phyloP scores from a whole-genome alignment of 2,888 invertebrate species.

The Dolichomitus sp. region DNA sequence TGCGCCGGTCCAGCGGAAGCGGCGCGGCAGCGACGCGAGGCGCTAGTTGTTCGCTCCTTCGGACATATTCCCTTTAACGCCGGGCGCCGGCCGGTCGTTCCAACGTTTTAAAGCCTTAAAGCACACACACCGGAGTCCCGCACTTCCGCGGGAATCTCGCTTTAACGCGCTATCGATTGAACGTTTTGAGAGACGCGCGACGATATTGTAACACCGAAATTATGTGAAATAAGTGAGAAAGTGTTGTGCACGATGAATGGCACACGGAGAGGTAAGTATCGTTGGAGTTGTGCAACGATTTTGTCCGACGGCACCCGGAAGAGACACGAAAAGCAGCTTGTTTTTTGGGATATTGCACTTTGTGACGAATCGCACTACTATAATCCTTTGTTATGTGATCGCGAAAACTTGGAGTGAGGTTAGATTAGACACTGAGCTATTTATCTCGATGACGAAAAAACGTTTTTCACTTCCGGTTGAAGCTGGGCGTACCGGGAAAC shows the following conservation, averaged over 20 bases:
- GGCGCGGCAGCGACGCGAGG: constrained; percentile 52
- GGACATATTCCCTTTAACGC: constrained; percentile 81
- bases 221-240: neutral
- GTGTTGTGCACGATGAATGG: neutral
- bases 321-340: neutral
- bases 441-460: neutral
- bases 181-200: neutral
- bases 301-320: constrained; percentile 60
- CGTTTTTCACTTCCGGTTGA: constrained; percentile 69
- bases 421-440: neutral
- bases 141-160: constrained; percentile 31
- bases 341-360: neutral
- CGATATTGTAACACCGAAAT: neutral
- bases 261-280: neutral
- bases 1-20: constrained; percentile 58
- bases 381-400: constrained; percentile 2
- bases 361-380: neutral
- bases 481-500: constrained; percentile 55
- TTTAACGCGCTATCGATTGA: constrained; percentile 33
- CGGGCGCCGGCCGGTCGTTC: constrained; percentile 79
- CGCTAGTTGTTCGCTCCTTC: constrained; percentile 55
- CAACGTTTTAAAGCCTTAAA: constrained; percentile 66
- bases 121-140: constrained; percentile 24
- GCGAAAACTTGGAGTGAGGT: neutral
- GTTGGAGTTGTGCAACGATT: constrained; percentile 3